Conservation (phyloP, 2,888 invertebrate genomes). For the Dione juno region DNA sequence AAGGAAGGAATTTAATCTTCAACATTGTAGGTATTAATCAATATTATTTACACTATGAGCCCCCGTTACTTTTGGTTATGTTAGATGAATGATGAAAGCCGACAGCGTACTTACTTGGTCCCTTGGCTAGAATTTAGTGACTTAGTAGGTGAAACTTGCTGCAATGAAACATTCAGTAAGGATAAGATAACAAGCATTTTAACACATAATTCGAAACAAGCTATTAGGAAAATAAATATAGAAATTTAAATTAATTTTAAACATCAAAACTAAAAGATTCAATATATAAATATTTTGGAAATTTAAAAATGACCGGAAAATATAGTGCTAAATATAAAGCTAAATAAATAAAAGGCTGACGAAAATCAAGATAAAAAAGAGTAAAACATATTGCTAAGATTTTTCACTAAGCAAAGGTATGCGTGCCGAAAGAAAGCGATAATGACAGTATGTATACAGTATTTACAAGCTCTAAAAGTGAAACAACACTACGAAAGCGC, state of each 20-base stretch:
- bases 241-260: conserved; percentile 43
- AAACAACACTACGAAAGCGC: conserved; percentile 34
- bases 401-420: not conserved
- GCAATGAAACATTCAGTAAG: conserved; percentile 78
- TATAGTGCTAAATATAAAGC: conserved; percentile 40
- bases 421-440: conserved; percentile 13
- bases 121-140: conserved; percentile 78
- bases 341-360: conserved; percentile 24
- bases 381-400: not conserved
- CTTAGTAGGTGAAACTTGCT: conserved; percentile 82
- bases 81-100: conserved; percentile 38
- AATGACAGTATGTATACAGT: not conserved
- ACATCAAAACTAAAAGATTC: conserved; percentile 38
- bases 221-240: conserved; percentile 49
- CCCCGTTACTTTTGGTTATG: conserved; percentile 32
- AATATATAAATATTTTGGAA: not conserved
- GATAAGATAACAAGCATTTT: conserved; percentile 72
- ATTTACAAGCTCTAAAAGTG: conserved; percentile 1
- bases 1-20: not conserved
- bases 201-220: conserved; percentile 60
- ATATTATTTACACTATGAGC: conserved; percentile 11
- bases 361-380: conserved; percentile 10
- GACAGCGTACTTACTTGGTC: conserved; percentile 73
- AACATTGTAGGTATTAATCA: not conserved
- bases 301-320: conserved; percentile 11